These are phyloP conservation scores for Hetaerina americana DNA, from an alignment of 1,140 invertebrate genomes.

Conservation along the genomic window DNA sequence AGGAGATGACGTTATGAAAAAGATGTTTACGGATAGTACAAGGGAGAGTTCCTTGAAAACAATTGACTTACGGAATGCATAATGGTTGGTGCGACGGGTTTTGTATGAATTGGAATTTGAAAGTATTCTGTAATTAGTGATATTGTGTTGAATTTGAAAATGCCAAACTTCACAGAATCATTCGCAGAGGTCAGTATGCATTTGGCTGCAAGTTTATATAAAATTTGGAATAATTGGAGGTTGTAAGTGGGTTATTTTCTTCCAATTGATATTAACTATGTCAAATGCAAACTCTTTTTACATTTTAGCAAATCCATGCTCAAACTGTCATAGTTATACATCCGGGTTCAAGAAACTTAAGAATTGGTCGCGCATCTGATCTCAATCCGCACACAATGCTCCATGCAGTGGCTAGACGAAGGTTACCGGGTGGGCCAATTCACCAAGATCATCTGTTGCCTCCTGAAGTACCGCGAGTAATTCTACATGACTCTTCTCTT, in stretches of 20 bases:
- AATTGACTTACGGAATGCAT: too few relatives aligned
- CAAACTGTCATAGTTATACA: conserved; percentile 86
- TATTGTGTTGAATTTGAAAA: too few relatives aligned
- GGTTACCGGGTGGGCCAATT: conserved; percentile 35
- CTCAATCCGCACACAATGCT: conserved; percentile 69
- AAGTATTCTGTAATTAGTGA: too few relatives aligned
- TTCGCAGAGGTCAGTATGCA: background rate
- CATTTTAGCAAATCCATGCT: background rate
- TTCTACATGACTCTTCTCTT: too few relatives aligned
- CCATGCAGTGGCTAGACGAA: conserved; percentile 71
- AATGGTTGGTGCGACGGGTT: too few relatives aligned
- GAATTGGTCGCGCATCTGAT: conserved; percentile 82
- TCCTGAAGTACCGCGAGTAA: conserved; percentile 37
- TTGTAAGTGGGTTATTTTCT: background rate
- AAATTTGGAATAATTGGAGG: background rate
- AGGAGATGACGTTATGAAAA: too few relatives aligned
- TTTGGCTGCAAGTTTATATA: background rate
- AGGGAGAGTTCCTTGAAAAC: too few relatives aligned
- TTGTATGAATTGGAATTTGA: too few relatives aligned
- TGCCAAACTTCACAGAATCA: background rate
- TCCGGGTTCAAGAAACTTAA: conserved; percentile 77
- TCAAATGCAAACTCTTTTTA: background rate
- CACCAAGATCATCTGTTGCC: conserved; percentile 54
- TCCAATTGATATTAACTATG: background rate
- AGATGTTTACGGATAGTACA: too few relatives aligned